phyloP scores from a whole-genome alignment of 1,140 invertebrate genomes.

The Drosophila guanche region DNA sequence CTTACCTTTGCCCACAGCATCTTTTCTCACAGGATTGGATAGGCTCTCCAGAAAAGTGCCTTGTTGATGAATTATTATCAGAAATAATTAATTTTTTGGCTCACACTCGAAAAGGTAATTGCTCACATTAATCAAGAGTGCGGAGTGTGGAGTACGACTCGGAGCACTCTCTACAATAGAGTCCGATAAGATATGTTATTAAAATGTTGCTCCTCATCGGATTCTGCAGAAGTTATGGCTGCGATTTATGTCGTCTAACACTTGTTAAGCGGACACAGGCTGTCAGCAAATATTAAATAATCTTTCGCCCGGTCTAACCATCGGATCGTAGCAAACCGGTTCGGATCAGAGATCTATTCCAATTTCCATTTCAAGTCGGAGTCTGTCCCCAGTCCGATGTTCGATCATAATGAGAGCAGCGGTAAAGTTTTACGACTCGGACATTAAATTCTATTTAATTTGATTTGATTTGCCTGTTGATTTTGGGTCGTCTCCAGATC shows the following conservation, averaged over 20 bases:
- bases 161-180: neutral
- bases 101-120: conserved; percentile 49
- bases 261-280: conserved; percentile 39
- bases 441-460: conserved; percentile 26
- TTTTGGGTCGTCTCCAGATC: conserved; percentile 14
- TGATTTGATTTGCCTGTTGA: conserved; percentile 11
- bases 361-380: conserved; percentile 24
- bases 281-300: conserved; percentile 47
- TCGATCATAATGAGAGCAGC: conserved; percentile 41
- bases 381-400: conserved; percentile 13
- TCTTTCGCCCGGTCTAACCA: conserved; percentile 20
- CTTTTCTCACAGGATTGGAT: no score
- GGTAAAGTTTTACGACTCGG: conserved; percentile 31
- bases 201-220: conserved; percentile 28
- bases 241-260: conserved; percentile 46
- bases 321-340: conserved; percentile 60
- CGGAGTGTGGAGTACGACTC: conserved; percentile 3
- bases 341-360: conserved; percentile 23
- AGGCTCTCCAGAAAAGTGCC: neutral
- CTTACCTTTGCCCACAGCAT: no score
- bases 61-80: conserved; percentile 55
- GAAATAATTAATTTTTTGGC: conserved; percentile 53
- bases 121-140: conserved; percentile 60
- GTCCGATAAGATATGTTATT: conserved; percentile 39
- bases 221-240: conserved; percentile 33